Evolutionary conservation across 1,140 invertebrate species (phyloP).

Genomic region (Phenacoccus solenopsis): DNA sequence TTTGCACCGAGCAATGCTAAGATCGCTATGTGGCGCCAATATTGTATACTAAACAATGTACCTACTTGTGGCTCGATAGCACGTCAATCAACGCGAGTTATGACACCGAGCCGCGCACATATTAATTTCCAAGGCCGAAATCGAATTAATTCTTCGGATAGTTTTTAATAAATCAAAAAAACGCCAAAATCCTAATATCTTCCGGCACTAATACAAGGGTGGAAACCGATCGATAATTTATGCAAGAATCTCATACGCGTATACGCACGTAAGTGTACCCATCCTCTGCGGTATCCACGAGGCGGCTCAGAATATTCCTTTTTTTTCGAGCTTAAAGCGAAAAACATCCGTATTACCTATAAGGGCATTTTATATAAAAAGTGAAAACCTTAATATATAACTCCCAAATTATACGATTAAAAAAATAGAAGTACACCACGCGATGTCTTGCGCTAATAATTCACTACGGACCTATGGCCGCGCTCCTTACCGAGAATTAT

Average conservation of each 20-base stretch:
- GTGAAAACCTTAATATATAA: constrained; percentile 5
- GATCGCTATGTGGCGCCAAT: no score
- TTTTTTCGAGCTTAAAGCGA: constrained; percentile 6
- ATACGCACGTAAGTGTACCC: neutral
- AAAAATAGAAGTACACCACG: constrained; percentile 5
- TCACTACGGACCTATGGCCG: no score
- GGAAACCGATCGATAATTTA: constrained; percentile 11
- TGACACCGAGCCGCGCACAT: no score
- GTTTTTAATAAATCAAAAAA: constrained; percentile 4
- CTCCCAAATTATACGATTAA: constrained; percentile 10
- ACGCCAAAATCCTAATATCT: neutral
- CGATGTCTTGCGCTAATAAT: constrained; percentile 17
- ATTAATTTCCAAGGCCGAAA: constrained; percentile 1
- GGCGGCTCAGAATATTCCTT: neutral
- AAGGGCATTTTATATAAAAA: neutral
- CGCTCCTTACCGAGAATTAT: constrained; percentile 8
- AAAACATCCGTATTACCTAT: neutral
- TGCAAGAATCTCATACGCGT: neutral
- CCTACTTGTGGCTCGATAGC: no score
- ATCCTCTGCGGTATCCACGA: no score
- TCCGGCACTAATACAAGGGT: neutral
- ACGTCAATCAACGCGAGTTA: no score
- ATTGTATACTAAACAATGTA: no score
- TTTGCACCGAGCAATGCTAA: no score
- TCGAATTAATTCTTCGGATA: neutral